Base-by-base conservation (phyloP, 2,888 invertebrate genomes). In the Andrena bucephala region DNA sequence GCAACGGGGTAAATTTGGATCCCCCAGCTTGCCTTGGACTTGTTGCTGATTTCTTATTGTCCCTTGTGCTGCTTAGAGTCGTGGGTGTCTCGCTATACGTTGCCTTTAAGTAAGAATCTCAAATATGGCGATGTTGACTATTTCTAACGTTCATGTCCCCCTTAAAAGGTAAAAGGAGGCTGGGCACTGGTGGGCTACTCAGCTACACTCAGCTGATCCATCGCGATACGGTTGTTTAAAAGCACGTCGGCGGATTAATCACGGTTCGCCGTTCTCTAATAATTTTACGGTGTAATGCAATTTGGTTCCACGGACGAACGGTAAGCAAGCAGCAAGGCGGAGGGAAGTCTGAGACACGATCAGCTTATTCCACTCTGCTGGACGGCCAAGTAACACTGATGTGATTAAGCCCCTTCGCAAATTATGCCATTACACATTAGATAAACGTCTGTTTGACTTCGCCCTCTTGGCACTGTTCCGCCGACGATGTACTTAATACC, bases 301-400 rank as follows among this genome's bases (percentile, higher is more conserved):
- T 91, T 91, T 89, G 86, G 85, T 86, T 87, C 74, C 78, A 78
- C 83, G 77, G 83, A 73, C 78, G 68, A 81, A 79, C 83, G 83
- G 71, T 73, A 75, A 86, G 80, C 80, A 67, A 73, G 76, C 67
- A 69, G 77, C 76, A 73, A 75, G 81, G 77, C 79, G 83, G 85
- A 86, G 85, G 84, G 86, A 89, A 84, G 89, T 89, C 89, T 86
- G 88, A 90, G 90, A 90, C 89, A 85, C 89, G 91, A 93, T 92
- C 91, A 89, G 93, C 93, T 94, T 93, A 93, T 93, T 93, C 92
- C 92, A 89, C 90, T 86, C 90, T 87, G 92, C 76, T 91, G 91
- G 87, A 90, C 87, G 86, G 82, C 88, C 90, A 89, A 93, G 91
- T 89, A 93, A 92, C 92, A 90, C 90, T 92, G 90, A 93, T 92